Base-by-base conservation (phyloP, 2,113 vertebrate genomes). In the Phalacrocorax carbo region DNA sequence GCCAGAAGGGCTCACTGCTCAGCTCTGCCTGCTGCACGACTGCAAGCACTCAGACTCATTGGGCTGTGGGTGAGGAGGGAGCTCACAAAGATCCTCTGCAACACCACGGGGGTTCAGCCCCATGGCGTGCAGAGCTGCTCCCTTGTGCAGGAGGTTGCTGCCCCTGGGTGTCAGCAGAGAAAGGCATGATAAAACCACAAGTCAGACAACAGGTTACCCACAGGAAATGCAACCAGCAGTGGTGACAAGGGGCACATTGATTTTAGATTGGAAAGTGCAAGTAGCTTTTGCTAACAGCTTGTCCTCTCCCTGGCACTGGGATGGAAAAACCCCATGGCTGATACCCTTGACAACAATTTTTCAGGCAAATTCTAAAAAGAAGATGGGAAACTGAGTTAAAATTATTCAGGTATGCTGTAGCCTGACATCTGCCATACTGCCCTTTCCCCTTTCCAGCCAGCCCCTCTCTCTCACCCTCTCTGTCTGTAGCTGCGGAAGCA, bases 11-110 rank as follows among this genome's bases (percentile, higher is more conserved):
- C 27, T 55, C 22, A 5, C 1, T 18, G 36, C 14, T 87, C 13
- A 10, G 10, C 17, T 44, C 22, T 55, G n/a, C 29, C 70, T 3
- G 5, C 38, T 0, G 2, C 15, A 9, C 0, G 2, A 8, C 57
- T 40, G 51, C 0, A 1, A 81, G 52, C 17, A 19, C 46, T 62
- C 32, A 6, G 55, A 3, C 17, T 52, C 2, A 0, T 25, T 5
- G 4, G 29, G 42, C 36, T 8, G 11, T 2, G 25, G 10, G 55
- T 4, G 11, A 86, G 27, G 21, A 57, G 32, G n/a, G 49, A 60
- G 34, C 14, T 27, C 17, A 38, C 1, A 10, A 46, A 52, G 48
- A 62, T 23, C 20, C 30, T 52, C 62, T 71, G 42, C 38, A 25
- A 46, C 0, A 3, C 62, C 55, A 21, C 0, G 0, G 18, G 15